phyloP scores from a whole-genome alignment of 2,797 vertebrate species.

The Poecilia gillii region DNA sequence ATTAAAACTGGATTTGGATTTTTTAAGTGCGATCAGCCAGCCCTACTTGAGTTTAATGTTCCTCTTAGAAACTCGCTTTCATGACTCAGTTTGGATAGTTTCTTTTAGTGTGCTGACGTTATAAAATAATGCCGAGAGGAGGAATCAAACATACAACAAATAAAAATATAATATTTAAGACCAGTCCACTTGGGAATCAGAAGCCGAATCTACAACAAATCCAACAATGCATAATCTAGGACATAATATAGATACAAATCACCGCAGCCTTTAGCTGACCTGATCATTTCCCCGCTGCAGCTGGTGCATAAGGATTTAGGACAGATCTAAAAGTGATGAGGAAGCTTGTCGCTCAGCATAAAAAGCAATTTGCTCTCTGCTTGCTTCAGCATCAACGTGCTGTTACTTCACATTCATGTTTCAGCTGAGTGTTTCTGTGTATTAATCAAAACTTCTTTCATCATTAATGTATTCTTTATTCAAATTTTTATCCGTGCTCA shows the following conservation, averaged over 20 bases:
- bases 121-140: not conserved
- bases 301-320: not conserved
- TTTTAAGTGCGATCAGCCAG: no score
- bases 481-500: not conserved
- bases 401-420: not conserved
- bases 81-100: not conserved
- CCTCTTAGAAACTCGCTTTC: not conserved
- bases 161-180: not conserved
- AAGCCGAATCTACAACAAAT: not conserved
- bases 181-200: not conserved
- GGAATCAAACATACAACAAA: not conserved
- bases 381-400: not conserved
- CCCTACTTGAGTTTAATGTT: not conserved
- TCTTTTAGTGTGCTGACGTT: not conserved
- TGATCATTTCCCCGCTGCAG: not conserved
- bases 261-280: not conserved
- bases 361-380: not conserved
- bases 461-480: not conserved
- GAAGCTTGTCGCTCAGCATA: conserved; percentile 4
- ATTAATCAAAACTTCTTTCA: conserved; percentile 13
- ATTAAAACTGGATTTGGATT: no score
- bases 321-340: not conserved
- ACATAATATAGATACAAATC: not conserved
- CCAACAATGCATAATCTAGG: not conserved
- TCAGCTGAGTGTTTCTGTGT: not conserved